Conservation (phyloP, 2,797 vertebrate genomes). For the Silurus lanzhouensis region DNA sequence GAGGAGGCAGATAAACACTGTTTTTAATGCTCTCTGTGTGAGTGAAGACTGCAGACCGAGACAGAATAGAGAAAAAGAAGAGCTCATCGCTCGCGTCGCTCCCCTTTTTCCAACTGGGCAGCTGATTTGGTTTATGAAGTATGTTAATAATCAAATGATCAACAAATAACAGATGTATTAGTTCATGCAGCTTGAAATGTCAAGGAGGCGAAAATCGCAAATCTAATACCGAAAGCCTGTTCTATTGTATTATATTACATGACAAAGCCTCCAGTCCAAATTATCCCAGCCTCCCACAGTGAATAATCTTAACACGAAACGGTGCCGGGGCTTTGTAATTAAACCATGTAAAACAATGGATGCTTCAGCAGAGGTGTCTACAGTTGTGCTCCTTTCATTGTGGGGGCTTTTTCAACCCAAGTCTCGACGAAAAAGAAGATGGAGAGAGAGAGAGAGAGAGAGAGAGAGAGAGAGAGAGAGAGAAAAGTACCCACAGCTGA, state of each 20-base stretch:
- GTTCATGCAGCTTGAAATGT: slow-evolving; percentile 87
- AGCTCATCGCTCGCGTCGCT: slow-evolving; percentile 67
- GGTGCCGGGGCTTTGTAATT: slow-evolving; percentile 81
- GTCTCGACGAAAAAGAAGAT: slow-evolving; percentile 28
- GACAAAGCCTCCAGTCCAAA: slow-evolving; percentile 83
- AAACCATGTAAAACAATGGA: slow-evolving; percentile 75
- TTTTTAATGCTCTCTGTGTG: slow-evolving; percentile 59
- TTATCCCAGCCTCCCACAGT: slow-evolving; percentile 80
- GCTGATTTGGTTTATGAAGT: slow-evolving; percentile 85
- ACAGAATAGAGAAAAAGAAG: slow-evolving; percentile 41
- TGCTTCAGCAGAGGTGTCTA: slow-evolving; percentile 70
- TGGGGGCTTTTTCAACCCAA: slow-evolving; percentile 48
- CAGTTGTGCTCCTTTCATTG: slow-evolving; percentile 62
- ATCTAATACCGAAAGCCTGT: slow-evolving; percentile 84
- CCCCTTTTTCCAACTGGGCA: slow-evolving; percentile 74
- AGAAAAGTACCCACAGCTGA: slow-evolving; percentile 61
- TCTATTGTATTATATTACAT: slow-evolving; percentile 82
- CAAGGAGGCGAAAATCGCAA: slow-evolving; percentile 84
- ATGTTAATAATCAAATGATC: slow-evolving; percentile 89
- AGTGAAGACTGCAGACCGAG: slow-evolving; percentile 42
- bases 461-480: neutral
- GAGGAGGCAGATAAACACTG: slow-evolving; percentile 64
- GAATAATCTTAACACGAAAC: slow-evolving; percentile 84
- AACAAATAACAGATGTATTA: slow-evolving; percentile 89
- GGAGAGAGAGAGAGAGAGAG: too few relatives aligned